These are phyloP conservation scores for Drosophila bunnanda DNA, from an alignment of 2,888 invertebrate genomes.

Conservation along the genomic window DNA sequence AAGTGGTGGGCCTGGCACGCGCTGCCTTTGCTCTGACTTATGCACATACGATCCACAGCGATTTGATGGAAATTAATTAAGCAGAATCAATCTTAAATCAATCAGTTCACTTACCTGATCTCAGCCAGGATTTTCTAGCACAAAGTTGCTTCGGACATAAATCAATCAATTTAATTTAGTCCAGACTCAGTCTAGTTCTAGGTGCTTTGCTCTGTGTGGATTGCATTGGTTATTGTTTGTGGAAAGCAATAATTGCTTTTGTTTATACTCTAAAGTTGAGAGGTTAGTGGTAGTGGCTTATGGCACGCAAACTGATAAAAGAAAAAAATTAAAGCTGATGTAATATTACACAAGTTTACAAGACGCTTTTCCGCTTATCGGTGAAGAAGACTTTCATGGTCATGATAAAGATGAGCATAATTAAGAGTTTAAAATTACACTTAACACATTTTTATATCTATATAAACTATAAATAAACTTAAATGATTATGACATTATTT, in stretches of 20 bases:
- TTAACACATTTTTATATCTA: too few species aligned
- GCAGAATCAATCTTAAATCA: conserved; percentile 7
- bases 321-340: conserved; percentile 18
- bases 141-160: not conserved
- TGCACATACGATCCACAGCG: conserved; percentile 16
- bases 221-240: conserved; percentile 3
- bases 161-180: conserved; percentile 3
- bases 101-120: conserved; percentile 28
- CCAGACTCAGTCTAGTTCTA: not conserved
- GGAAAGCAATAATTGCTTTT: conserved; percentile 1
- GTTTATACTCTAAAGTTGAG: conserved; percentile 13
- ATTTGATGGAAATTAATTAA: conserved; percentile 12
- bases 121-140: not conserved
- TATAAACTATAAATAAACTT: not conserved
- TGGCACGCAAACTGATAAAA: conserved; percentile 20
- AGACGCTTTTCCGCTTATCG: not conserved
- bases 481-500: not conserved
- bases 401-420: not conserved
- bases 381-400: not conserved
- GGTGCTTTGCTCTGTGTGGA: not conserved
- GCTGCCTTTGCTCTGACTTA: conserved; percentile 13
- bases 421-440: not conserved
- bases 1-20: conserved; percentile 42
- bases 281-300: conserved; percentile 8
- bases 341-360: conserved; percentile 21